Evolutionary conservation across 2,888 invertebrate species (phyloP).

Genomic region (Drosophila robusta): DNA sequence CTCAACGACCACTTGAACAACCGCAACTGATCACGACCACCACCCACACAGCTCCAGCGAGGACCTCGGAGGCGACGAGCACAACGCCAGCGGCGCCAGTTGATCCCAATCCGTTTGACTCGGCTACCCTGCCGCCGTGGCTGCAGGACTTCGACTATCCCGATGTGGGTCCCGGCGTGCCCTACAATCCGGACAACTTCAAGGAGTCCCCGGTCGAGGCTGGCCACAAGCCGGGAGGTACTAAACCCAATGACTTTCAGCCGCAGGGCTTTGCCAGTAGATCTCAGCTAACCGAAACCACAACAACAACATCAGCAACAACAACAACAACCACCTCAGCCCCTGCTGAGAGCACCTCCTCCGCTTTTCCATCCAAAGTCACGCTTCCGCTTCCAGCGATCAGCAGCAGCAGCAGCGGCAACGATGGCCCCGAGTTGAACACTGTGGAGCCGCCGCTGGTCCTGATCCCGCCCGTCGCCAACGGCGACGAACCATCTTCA

Average conservation of each 20-base stretch:
- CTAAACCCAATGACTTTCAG: slow-evolving; percentile 60
- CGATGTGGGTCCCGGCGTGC: slow-evolving; percentile 83
- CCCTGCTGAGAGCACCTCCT: slow-evolving; percentile 46
- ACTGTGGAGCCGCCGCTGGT: slow-evolving; percentile 68
- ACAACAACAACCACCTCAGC: slow-evolving; percentile 23
- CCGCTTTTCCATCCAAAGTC: slow-evolving; percentile 80
- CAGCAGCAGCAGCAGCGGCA: slow-evolving; percentile 11
- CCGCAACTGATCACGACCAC: slow-evolving; percentile 40
- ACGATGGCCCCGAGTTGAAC: slow-evolving; percentile 32
- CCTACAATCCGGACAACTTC: slow-evolving; percentile 71
- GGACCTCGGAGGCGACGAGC: slow-evolving; percentile 16
- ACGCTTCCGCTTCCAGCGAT: slow-evolving; percentile 74
- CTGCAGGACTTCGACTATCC: slow-evolving; percentile 82
- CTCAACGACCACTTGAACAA: slow-evolving; percentile 47
- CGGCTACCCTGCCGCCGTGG: slow-evolving; percentile 82
- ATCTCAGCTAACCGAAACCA: slow-evolving; percentile 34
- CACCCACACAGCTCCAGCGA: slow-evolving; percentile 53
- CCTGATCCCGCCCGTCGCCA: slow-evolving; percentile 67
- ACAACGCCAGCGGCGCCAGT: slow-evolving; percentile 52
- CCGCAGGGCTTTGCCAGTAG: slow-evolving; percentile 56
- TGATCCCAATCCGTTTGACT: slow-evolving; percentile 73
- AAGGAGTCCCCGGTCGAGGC: slow-evolving; percentile 22
- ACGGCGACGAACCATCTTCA: slow-evolving; percentile 30
- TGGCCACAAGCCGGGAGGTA: slow-evolving; percentile 43
- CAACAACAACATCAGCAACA: slow-evolving; percentile 14